Evolutionary conservation across 2,113 vertebrate species (phyloP).

Genomic region (Bucco capensis): DNA sequence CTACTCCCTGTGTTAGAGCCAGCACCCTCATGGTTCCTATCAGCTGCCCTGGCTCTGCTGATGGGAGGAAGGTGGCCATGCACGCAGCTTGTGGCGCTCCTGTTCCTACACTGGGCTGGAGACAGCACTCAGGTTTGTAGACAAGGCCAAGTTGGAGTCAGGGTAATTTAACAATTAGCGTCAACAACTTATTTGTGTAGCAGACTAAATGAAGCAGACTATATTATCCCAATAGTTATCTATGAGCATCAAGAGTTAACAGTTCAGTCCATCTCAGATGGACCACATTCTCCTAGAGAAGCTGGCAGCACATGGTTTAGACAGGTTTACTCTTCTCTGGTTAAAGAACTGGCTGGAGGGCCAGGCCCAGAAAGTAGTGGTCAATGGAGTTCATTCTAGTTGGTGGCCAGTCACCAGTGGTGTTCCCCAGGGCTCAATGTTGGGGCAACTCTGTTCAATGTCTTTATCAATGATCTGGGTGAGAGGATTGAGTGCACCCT

Average conservation of each 20-base stretch:
- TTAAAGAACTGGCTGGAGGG: too few relatives aligned
- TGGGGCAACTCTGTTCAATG: too few relatives aligned
- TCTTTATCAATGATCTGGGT: too few relatives aligned
- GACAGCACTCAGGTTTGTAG: not conserved
- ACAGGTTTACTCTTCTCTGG: too few relatives aligned
- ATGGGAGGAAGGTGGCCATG: too few relatives aligned
- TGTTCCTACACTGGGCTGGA: fast-evolving
- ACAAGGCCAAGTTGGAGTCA: not conserved
- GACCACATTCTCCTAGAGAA: too few relatives aligned
- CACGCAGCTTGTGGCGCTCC: fast-evolving
- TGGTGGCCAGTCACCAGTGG: too few relatives aligned
- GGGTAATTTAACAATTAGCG: not conserved
- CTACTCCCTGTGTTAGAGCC: not conserved
- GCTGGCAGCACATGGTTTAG: too few relatives aligned
- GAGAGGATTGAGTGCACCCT: too few relatives aligned
- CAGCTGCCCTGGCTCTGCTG: not conserved
- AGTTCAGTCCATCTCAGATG: not conserved
- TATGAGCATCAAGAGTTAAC: not conserved
- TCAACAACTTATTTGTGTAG: not conserved
- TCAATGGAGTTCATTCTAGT: too few relatives aligned
- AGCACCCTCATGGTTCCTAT: fast-evolving
- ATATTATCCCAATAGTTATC: not conserved
- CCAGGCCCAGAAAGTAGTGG: too few relatives aligned
- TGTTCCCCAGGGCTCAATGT: too few relatives aligned
- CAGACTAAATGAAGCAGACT: not conserved